Conservation (phyloP, 2,113 vertebrate species). For the Dinomys branickii region DNA sequence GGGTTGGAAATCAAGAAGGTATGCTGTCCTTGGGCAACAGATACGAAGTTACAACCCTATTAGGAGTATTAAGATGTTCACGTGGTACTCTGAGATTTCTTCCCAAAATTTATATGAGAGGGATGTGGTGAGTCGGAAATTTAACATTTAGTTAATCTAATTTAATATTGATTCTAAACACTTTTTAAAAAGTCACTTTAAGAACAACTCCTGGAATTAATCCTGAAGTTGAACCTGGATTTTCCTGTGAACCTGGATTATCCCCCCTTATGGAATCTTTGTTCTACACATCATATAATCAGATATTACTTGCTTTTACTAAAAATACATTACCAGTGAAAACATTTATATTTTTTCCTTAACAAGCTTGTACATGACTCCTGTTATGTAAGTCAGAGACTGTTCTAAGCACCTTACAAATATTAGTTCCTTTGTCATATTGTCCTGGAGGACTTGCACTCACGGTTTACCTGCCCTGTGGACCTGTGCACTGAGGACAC, state of each 20-base stretch:
- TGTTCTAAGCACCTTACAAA: background rate
- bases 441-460: background rate
- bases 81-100: background rate
- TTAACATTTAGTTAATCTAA: background rate
- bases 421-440: rapidly evolving
- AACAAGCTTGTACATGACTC: background rate
- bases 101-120: background rate
- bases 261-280: too few species aligned
- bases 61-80: background rate
- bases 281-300: background rate
- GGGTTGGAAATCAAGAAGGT: background rate
- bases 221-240: too few species aligned
- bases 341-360: background rate
- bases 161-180: background rate
- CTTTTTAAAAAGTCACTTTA: background rate
- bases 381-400: too few species aligned
- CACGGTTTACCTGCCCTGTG: rapidly evolving
- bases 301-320: background rate
- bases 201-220: too few species aligned
- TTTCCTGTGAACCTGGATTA: too few species aligned
- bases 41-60: rapidly evolving
- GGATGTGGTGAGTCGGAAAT: background rate
- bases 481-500: background rate
- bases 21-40: background rate
- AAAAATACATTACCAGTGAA: background rate